Evolutionary conservation across 2,888 invertebrate species (phyloP).

Genomic region (Deroplatys truncata): DNA sequence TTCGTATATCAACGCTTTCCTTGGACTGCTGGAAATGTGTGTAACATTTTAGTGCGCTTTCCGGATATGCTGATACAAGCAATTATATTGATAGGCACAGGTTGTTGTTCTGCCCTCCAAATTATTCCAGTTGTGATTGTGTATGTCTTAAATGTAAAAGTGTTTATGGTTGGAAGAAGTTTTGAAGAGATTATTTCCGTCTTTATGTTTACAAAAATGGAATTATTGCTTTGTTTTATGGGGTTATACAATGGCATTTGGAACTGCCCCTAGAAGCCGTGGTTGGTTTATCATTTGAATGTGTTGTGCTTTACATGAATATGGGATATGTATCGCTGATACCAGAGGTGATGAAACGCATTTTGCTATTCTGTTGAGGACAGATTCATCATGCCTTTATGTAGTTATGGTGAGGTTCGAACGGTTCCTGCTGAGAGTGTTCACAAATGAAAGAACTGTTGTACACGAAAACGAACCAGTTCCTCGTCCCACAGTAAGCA

Average conservation of each 20-base stretch:
- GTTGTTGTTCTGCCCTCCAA: conserved; percentile 14
- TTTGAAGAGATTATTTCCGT: conserved; percentile 11
- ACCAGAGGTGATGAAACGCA: background rate
- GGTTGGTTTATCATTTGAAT: background rate
- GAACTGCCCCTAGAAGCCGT: conserved; percentile 17
- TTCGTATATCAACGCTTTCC: background rate
- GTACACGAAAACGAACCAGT: background rate
- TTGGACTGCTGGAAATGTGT: background rate
- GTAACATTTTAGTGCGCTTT: background rate
- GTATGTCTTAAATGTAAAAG: conserved; percentile 8
- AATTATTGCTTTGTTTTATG: background rate
- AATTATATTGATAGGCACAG: conserved; percentile 16
- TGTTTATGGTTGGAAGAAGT: conserved; percentile 14
- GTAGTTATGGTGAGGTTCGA: background rate
- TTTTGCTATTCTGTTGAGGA: background rate
- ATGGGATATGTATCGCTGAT: background rate
- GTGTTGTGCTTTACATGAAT: background rate
- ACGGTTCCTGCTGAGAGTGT: background rate
- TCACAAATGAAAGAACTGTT: background rate
- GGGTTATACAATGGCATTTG: background rate
- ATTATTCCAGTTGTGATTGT: conserved; percentile 20
- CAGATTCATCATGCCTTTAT: background rate
- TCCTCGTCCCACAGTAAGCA: background rate
- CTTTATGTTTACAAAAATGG: background rate
- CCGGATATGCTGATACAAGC: conserved; percentile 18